Base-by-base conservation (phyloP, 2,888 invertebrate species). In the Hyposoter didymator region DNA sequence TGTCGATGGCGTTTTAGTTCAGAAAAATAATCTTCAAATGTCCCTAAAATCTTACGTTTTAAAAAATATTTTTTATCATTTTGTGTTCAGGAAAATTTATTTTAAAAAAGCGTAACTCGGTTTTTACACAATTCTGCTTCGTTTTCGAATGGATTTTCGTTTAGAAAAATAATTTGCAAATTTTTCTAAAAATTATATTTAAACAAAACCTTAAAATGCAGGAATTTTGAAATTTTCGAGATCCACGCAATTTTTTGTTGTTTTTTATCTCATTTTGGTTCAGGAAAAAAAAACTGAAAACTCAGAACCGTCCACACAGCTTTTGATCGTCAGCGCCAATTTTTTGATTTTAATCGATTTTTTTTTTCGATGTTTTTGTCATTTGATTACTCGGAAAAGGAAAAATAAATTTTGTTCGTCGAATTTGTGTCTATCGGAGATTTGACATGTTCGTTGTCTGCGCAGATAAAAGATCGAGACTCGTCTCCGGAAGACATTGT, bases 391-490 rank as follows among this genome's bases (percentile, higher is more conserved):
- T 6, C 19, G n/a, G 19, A 10, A 55, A 22, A 10, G 3, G 28
- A 59, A 28, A 14, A 5, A 59, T 14, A 12, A 4, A 5, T 28
- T 59, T 59, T 14, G 28, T 59, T 28, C 22, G 59, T 28, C 6
- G 28, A 55, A 79, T 79, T 75, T 62, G 75, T 84, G 79, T 75
- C 79, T 69, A 64, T 78, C 73, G 81, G 69, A 72, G 67, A 81
- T 78, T 81, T 74, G 45, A 45, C 76, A 59, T 59, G 52, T 84
- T 76, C 66, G 66, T 82, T 81, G 52, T 43, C 14, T 64, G 32
- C 22, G 32, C 22, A 43, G 49, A 66, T 49, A 73, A 45, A 69
- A 52, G 52, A 74, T 32, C 17, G 66, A 49, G 49, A n/a, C n/a
- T n/a, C n/a, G n/a, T n/a, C n/a, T n/a, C n/a, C n/a, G n/a, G n/a